phyloP scores from a whole-genome alignment of 1,140 invertebrate species.

The Galendromus occidentalis region DNA sequence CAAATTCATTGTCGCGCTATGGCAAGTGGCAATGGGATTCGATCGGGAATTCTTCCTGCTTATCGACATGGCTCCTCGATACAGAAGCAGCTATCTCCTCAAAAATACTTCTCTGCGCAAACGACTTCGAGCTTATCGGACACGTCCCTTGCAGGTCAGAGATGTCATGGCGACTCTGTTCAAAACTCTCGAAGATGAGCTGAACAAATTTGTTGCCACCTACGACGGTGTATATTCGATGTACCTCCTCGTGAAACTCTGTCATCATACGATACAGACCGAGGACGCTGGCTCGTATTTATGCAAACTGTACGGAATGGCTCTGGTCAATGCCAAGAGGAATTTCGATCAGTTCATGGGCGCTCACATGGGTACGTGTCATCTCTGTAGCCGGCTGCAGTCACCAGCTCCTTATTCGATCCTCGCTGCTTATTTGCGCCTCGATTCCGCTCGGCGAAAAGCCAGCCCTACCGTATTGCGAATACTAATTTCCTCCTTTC shows the following conservation, averaged over 20 bases:
- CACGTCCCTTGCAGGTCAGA: slow-evolving; percentile 27
- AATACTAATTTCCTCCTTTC: no score
- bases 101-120: no score
- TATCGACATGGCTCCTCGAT: no score
- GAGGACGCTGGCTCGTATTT: slow-evolving; percentile 77
- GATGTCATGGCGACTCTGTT: slow-evolving; percentile 67
- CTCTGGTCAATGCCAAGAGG: slow-evolving; percentile 60
- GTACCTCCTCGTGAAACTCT: slow-evolving; percentile 68
- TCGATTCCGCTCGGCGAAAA: no score
- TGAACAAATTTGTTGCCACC: slow-evolving; percentile 59
- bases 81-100: no score
- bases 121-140: background rate
- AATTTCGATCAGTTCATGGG: slow-evolving; percentile 77
- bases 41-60: no score
- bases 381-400: background rate
- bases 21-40: no score
- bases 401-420: no score
- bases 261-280: slow-evolving; percentile 68
- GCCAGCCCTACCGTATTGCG: no score
- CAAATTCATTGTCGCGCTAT: no score
- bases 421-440: no score
- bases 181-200: slow-evolving; percentile 57
- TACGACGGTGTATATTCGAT: slow-evolving; percentile 73
- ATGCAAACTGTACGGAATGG: slow-evolving; percentile 32
- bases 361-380: background rate